Evolutionary conservation across 1,140 invertebrate genomes (phyloP).

Genomic region (Portunus trituberculatus): DNA sequence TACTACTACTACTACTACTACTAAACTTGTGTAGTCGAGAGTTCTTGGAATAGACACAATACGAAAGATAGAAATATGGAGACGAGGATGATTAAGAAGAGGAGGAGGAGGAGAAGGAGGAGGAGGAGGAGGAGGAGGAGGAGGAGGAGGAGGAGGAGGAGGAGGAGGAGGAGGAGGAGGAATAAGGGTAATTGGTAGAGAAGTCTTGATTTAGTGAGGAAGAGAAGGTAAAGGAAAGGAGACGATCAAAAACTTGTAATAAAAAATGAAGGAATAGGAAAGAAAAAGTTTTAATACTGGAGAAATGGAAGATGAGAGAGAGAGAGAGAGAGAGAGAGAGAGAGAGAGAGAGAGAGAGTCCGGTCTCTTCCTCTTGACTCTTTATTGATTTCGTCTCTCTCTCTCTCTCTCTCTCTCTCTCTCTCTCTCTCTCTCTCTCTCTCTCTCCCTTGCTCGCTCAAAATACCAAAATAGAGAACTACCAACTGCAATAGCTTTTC

Average conservation of each 20-base stretch:
- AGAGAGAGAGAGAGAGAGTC: conserved; percentile 6
- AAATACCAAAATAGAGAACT: conserved; percentile 32
- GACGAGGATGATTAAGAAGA: no score
- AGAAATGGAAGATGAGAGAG: no score
- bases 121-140: neutral
- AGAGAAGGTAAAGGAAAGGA: neutral
- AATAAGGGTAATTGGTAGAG: neutral
- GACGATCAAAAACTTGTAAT: neutral
- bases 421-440: conserved; percentile 1
- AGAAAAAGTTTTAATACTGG: neutral
- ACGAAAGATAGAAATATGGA: no score
- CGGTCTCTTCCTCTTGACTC: conserved; percentile 17
- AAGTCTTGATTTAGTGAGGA: neutral
- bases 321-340: neutral
- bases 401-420: conserved; percentile 9
- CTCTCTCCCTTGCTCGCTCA: neutral
- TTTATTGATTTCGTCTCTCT: conserved; percentile 23
- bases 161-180: neutral
- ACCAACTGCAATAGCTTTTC: neutral
- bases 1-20: no score
- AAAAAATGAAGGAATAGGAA: neutral
- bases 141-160: neutral
- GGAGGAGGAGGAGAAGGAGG: no score
- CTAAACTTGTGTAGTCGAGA: no score
- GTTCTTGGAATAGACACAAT: no score